These are phyloP conservation scores for Rhagonycha fulva DNA, from an alignment of 2,888 invertebrate genomes.

Conservation along the genomic window DNA sequence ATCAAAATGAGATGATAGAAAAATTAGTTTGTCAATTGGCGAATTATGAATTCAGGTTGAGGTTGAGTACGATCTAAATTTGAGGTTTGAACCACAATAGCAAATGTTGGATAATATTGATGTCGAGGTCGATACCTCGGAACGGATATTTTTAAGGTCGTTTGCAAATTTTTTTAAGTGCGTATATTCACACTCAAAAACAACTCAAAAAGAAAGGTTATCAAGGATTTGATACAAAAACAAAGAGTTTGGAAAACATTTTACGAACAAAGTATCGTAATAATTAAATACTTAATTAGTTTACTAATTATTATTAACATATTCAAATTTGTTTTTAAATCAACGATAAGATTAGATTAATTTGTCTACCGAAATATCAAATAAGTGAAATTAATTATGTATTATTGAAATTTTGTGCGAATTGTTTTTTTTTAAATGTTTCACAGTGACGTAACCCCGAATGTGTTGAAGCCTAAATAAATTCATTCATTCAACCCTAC, in stretches of 20 bases:
- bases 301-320: background rate
- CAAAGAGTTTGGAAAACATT: background rate
- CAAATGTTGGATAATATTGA: background rate
- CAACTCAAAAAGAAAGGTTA: background rate
- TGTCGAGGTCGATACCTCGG: background rate
- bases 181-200: background rate
- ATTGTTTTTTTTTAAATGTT: background rate
- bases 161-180: background rate
- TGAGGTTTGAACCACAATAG: background rate
- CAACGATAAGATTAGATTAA: background rate
- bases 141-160: background rate
- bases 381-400: too few species aligned
- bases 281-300: background rate
- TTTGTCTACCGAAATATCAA: background rate
- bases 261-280: background rate
- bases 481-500: background rate
- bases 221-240: background rate
- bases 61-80: background rate
- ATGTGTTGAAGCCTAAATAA: background rate
- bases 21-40: background rate
- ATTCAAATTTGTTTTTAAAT: background rate
- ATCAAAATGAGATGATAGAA: background rate
- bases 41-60: background rate
- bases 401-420: background rate
- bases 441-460: background rate